Base-by-base conservation (phyloP, 2,113 vertebrate genomes). In the Parus major region DNA sequence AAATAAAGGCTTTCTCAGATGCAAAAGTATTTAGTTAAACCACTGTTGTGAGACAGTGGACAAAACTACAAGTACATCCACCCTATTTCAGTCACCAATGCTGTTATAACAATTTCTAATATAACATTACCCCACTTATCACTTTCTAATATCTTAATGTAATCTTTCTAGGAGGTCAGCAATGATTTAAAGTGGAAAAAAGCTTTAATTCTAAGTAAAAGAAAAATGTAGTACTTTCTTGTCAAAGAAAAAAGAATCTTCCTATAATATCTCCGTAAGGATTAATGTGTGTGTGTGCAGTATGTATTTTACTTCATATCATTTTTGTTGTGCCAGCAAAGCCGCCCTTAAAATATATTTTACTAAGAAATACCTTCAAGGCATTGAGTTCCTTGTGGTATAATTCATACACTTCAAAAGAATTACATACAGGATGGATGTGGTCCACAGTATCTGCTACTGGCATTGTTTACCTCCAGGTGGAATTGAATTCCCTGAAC, bases 401-500 rank as follows among this genome's bases (percentile, higher is more conserved):
- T 83, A 90, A 93, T 72, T 91, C 52, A 83, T 57, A 73, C 11
- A 90, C 72, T 94, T 95, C 84, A 89, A 95, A 97, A 89, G 60
- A 83, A 52, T 85, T 90, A 77, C 2, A 12, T 41, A 68, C 28
- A 82, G 66, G 65, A 85, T 95, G 66, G 87, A 88, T 91, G n/a
- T 25, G 42, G 71, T 83, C 85, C 22, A 55, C 39, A 31, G 29
- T 71, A 39, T 77, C 84, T 95, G 91, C 92, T 75, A 89, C 66
- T 95, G 82, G 76, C 69, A 94, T 79, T 91, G 57, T 88, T 96
- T 88, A 77, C 57, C 83, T 94, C 41, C 64, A 86, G 69, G 78
- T 90, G 84, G 73, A 91, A 96, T 55, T 84, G 29, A 95, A 95
- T 97, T 95, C 90, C 92, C 90, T 89, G 52, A 86, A 80, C 73